These are phyloP conservation scores for Drosophila anomelani DNA, from an alignment of 2,888 invertebrate genomes.

Conservation along the genomic window DNA sequence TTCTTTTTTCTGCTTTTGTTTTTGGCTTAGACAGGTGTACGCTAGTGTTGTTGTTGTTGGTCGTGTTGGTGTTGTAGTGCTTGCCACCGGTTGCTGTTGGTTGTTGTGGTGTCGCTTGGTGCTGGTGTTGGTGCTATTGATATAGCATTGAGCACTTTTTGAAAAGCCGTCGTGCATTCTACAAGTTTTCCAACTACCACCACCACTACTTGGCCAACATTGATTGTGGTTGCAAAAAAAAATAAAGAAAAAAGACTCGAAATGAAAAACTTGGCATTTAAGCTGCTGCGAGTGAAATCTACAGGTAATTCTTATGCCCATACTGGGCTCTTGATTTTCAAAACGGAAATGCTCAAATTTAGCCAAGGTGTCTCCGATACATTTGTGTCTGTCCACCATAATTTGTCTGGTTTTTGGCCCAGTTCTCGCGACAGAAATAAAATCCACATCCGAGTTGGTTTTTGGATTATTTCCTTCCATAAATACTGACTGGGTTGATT, in stretches of 20 bases:
- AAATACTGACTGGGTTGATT: slow-evolving; percentile 2
- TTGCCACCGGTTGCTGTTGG: slow-evolving; percentile 33
- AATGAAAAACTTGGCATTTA: slow-evolving; percentile 71
- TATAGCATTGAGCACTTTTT: slow-evolving; percentile 76
- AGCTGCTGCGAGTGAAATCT: slow-evolving; percentile 45
- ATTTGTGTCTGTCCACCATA: background rate
- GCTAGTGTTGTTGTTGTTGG: slow-evolving; percentile 46
- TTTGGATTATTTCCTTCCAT: slow-evolving; percentile 9
- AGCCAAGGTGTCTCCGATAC: slow-evolving; percentile 62
- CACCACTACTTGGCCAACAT: slow-evolving; percentile 39
- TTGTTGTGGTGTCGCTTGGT: slow-evolving; percentile 5
- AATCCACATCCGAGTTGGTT: slow-evolving; percentile 4
- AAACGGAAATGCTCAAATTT: slow-evolving; percentile 73
- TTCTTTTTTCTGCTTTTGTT: slow-evolving; percentile 39
- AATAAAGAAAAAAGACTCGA: slow-evolving; percentile 13
- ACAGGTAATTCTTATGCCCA: slow-evolving; percentile 42
- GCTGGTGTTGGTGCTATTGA: slow-evolving; percentile 59
- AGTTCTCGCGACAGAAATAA: slow-evolving; percentile 18
- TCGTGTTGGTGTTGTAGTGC: background rate
- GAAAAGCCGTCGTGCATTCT: slow-evolving; percentile 77
- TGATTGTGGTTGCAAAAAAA: slow-evolving; percentile 40
- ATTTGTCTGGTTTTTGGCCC: slow-evolving; percentile 18
- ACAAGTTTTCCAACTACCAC: slow-evolving; percentile 69
- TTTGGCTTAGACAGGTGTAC: slow-evolving; percentile 71
- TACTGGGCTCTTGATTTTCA: slow-evolving; percentile 37